Evolutionary conservation across 2,797 vertebrate species (phyloP).

Genomic region (Rallus crepitans): DNA sequence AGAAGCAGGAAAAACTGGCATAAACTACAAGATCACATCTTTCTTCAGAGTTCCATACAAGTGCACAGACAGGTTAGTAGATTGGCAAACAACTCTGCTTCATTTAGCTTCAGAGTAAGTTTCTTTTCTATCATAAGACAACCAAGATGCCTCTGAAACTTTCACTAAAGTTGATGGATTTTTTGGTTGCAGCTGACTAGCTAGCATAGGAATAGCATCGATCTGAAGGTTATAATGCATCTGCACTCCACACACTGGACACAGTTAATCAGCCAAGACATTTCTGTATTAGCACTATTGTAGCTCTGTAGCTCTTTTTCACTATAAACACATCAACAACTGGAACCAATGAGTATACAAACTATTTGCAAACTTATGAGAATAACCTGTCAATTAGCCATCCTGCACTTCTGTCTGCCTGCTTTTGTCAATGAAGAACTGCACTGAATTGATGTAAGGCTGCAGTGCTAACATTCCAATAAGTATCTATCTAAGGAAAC

Average conservation of each 20-base stretch:
- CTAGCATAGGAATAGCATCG: not conserved
- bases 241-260: not conserved
- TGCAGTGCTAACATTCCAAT: not conserved
- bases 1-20: not conserved
- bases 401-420: not conserved
- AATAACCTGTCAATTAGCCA: not conserved
- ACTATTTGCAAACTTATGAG: not conserved
- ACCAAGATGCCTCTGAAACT: not conserved
- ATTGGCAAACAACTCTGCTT: not conserved
- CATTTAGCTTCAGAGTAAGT: not conserved
- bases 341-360: not conserved
- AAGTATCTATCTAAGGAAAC: not conserved
- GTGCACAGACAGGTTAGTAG: not conserved
- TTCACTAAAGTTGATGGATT: not conserved
- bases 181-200: not conserved
- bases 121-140: not conserved
- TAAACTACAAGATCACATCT: not conserved
- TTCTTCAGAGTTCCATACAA: not conserved
- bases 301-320: not conserved
- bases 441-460: not conserved
- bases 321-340: not conserved
- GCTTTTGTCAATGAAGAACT: not conserved
- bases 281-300: not conserved
- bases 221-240: not conserved
- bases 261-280: not conserved